Conservation (phyloP, 1,140 invertebrate species). For the Palaemon carinicauda region DNA sequence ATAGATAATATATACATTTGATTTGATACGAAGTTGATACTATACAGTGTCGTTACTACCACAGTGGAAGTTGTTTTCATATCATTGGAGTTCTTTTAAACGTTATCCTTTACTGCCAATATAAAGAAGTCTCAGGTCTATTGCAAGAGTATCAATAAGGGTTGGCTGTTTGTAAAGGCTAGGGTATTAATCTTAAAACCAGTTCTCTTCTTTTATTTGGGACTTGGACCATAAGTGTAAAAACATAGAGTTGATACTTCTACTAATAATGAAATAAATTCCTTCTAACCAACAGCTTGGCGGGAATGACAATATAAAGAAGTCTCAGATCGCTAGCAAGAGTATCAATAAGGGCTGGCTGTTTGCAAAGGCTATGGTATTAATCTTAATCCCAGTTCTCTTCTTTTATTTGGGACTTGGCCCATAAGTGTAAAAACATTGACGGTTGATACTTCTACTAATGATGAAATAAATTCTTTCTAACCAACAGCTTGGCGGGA, state of each 20-base stretch:
- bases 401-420: background rate
- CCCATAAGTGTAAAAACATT: too few relatives aligned
- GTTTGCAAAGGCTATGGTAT: background rate
- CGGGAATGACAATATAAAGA: constrained; percentile 69
- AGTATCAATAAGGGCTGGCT: background rate
- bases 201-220: background rate
- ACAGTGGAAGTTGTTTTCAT: background rate
- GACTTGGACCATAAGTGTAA: too few relatives aligned
- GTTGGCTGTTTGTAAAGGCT: background rate
- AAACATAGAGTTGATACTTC: too few relatives aligned
- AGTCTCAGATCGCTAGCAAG: too few relatives aligned
- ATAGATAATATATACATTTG: too few relatives aligned
- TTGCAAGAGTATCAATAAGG: too few relatives aligned
- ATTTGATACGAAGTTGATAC: too few relatives aligned
- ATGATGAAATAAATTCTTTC: background rate
- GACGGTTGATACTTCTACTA: background rate
- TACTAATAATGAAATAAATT: background rate
- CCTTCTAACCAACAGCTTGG: constrained; percentile 72
- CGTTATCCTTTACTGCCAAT: too few relatives aligned
- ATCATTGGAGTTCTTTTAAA: too few relatives aligned
- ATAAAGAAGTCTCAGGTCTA: too few relatives aligned
- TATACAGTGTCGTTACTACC: background rate
- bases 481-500: constrained; percentile 80
- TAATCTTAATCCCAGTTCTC: background rate
- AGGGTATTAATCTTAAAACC: background rate